Conservation (phyloP, 2,113 vertebrate genomes). For the Eidolon helvum region DNA sequence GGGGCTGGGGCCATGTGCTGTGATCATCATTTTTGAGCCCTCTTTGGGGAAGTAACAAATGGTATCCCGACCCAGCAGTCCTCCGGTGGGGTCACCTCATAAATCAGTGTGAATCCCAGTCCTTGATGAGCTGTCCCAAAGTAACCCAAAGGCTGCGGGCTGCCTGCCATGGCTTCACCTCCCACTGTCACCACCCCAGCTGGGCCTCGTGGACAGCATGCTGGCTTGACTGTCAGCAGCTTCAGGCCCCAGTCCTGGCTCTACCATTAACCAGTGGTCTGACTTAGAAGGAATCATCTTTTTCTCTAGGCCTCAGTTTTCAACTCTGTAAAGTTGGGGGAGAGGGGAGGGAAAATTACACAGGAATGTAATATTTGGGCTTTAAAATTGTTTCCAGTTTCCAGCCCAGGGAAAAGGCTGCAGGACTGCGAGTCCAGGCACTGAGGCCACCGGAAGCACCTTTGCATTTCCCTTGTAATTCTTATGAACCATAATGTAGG, state of each 20-base stretch:
- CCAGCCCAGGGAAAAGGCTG: background rate
- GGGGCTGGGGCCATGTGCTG: background rate
- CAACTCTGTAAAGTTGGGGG: background rate
- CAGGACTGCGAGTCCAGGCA: background rate
- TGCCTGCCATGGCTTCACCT: background rate
- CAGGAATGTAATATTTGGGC: background rate
- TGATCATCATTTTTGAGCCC: constrained; percentile 48
- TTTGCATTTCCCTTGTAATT: background rate
- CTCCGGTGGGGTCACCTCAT: background rate
- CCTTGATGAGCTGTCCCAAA: background rate
- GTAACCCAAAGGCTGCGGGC: background rate
- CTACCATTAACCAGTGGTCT: background rate
- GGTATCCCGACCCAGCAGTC: background rate
- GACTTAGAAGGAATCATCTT: background rate
- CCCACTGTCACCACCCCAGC: background rate
- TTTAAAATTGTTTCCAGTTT: background rate
- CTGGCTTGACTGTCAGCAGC: background rate
- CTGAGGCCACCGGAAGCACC: background rate
- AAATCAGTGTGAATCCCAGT: constrained; percentile 27
- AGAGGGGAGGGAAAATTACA: background rate
- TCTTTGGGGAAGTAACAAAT: constrained; percentile 49
- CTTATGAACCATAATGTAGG: background rate
- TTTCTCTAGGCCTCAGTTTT: background rate
- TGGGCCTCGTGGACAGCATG: background rate
- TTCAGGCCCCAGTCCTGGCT: background rate